phyloP scores from a whole-genome alignment of 1,140 invertebrate genomes.

The Lerema accius region DNA sequence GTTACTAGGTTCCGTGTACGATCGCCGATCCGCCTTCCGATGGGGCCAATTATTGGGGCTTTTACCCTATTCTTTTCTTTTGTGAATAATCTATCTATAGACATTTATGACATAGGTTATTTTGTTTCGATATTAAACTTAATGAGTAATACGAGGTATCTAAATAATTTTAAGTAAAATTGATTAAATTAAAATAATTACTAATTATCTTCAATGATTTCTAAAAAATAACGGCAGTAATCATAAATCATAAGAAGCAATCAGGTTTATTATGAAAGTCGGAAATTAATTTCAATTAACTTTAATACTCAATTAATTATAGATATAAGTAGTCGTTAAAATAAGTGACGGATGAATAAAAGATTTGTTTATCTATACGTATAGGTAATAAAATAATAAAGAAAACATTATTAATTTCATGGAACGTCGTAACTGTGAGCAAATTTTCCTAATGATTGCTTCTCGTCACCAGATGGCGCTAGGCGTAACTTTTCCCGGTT shows the following conservation, averaged over 20 bases:
- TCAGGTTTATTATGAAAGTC: constrained; percentile 1
- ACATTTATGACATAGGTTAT: constrained; percentile 3
- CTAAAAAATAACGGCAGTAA: constrained; percentile 13
- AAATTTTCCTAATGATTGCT: constrained; percentile 35
- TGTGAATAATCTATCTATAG: neutral
- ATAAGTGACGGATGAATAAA: neutral
- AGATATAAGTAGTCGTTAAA: constrained; percentile 2
- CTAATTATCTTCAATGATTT: neutral
- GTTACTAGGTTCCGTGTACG: constrained; percentile 70
- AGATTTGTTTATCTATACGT: neutral
- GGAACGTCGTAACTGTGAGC: neutral
- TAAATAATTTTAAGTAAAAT: neutral
- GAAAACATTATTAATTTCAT: neutral
- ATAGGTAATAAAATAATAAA: constrained; percentile 3
- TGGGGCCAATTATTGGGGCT: constrained; percentile 44
- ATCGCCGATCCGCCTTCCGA: constrained; percentile 41
- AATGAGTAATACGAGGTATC: neutral
- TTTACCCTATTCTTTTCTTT: constrained; percentile 39
- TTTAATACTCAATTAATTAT: constrained; percentile 14
- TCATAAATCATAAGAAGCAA: constrained; percentile 1
- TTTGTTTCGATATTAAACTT: constrained; percentile 19
- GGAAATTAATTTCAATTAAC: constrained; percentile 3
- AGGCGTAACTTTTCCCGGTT: constrained; percentile 51
- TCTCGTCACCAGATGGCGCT: constrained; percentile 69
- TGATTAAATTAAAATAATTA: neutral